A percentile compares a stretch with the other conserved stretches of the same genome.
Evolutionary conservation across 2,797 vertebrate species (phyloP).

Genomic region (Paratrypauchen microcephalus): DNA sequence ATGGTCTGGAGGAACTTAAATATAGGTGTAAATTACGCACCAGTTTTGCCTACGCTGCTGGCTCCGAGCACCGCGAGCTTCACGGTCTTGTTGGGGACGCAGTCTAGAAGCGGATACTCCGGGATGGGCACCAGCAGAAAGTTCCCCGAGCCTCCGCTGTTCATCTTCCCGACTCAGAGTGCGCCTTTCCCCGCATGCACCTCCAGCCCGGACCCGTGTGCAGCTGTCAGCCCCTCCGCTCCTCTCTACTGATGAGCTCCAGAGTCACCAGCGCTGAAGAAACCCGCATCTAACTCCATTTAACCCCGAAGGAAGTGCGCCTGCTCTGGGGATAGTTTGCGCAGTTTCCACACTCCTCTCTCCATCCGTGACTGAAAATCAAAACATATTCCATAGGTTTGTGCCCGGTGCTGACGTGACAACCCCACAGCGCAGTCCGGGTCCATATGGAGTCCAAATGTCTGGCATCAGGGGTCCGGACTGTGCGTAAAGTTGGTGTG

Average conservation of each 20-base stretch:
- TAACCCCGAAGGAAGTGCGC: not conserved
- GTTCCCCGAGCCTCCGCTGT: slow-evolving; percentile 82
- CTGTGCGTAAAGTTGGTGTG: too few species aligned
- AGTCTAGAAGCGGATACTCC: slow-evolving; percentile 85
- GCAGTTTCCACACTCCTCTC: not conserved
- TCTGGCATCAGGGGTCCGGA: not conserved
- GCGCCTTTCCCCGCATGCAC: slow-evolving; percentile 76
- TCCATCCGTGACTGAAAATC: not conserved
- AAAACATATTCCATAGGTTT: not conserved
- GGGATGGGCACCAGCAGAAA: slow-evolving; percentile 92
- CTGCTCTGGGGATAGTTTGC: not conserved
- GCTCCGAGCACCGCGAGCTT: slow-evolving; percentile 92
- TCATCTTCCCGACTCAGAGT: slow-evolving; percentile 81
- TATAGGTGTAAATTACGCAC: slow-evolving; percentile 57
- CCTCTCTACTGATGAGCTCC: not conserved
- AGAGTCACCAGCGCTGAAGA: not conserved
- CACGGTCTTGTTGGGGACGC: slow-evolving; percentile 85
- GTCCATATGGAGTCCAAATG: slow-evolving; percentile 6
- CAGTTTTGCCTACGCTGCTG: slow-evolving; percentile 90
- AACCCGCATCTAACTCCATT: slow-evolving; percentile 4
- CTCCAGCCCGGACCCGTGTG: slow-evolving; percentile 25
- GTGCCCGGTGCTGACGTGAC: not conserved
- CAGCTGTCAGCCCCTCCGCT: slow-evolving; percentile 9
- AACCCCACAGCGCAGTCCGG: not conserved
- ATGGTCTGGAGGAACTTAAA: too few species aligned